Evolutionary conservation across 2,113 vertebrate genomes (phyloP).

Genomic region (Cnemophilus loriae): DNA sequence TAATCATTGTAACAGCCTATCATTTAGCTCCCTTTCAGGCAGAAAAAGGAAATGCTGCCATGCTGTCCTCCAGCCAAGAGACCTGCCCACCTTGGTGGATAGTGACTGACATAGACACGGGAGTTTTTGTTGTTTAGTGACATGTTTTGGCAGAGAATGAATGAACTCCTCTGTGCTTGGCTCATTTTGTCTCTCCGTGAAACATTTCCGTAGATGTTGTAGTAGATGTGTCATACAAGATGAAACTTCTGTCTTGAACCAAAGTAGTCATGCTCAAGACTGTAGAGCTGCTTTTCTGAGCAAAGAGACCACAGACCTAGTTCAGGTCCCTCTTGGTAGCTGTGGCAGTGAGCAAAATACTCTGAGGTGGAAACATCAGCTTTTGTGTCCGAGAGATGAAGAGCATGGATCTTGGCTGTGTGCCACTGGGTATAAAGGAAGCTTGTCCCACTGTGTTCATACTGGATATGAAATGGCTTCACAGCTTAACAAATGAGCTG

Average conservation of each 20-base stretch:
- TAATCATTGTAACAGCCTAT: neutral
- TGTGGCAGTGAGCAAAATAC: neutral
- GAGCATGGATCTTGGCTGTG: neutral
- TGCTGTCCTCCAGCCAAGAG: neutral
- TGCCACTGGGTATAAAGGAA: neutral
- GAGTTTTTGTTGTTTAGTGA: neutral
- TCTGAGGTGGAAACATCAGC: neutral
- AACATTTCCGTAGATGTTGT: neutral
- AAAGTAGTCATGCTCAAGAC: neutral
- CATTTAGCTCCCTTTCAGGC: neutral
- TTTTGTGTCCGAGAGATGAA: neutral
- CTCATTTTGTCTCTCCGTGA: neutral
- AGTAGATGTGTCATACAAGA: neutral
- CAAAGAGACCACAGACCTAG: neutral
- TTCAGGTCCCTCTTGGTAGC: neutral
- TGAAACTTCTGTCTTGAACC: neutral
- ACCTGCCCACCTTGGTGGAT: neutral
- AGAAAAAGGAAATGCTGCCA: neutral
- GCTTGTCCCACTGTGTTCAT: neutral
- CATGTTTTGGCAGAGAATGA: neutral
- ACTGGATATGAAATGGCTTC: neutral
- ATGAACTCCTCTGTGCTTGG: neutral
- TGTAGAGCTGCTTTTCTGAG: neutral
- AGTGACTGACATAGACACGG: neutral
- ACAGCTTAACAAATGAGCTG: neutral